Evolutionary conservation across 2,113 vertebrate genomes (phyloP).

Genomic region (Mungos mungo): DNA sequence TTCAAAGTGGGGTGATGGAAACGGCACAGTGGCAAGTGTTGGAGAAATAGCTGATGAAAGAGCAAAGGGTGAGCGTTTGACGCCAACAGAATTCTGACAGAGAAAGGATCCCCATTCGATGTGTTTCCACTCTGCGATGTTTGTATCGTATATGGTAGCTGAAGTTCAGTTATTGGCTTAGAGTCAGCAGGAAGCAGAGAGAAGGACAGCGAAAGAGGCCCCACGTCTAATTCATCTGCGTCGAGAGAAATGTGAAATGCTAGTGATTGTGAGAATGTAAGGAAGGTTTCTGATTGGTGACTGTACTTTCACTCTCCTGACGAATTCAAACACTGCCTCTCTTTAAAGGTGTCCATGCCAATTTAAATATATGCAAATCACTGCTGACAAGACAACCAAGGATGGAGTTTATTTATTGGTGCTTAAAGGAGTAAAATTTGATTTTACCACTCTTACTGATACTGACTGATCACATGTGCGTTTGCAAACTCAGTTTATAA

Average conservation of each 20-base stretch:
- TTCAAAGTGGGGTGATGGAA: neutral
- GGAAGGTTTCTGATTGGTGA: conserved; percentile 39
- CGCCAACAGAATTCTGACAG: neutral
- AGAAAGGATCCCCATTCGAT: neutral
- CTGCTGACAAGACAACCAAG: neutral
- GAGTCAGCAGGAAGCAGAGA: neutral
- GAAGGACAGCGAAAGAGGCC: neutral
- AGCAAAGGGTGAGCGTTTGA: neutral
- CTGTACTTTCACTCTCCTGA: neutral
- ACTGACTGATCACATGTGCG: neutral
- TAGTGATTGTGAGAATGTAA: neutral
- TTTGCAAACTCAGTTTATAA: conserved; percentile 3
- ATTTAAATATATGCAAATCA: neutral
- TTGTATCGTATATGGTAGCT: neutral
- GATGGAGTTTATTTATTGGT: neutral
- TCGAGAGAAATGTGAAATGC: neutral
- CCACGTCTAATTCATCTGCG: neutral
- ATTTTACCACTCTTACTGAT: neutral
- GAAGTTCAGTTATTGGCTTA: neutral
- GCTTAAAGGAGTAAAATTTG: neutral
- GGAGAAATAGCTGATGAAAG: neutral
- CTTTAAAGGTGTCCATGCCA: neutral
- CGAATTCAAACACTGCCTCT: neutral
- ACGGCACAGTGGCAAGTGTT: neutral
- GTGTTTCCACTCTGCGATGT: neutral